Base-by-base conservation (phyloP, 2,797 vertebrate species). In the Cygnus olor region DNA sequence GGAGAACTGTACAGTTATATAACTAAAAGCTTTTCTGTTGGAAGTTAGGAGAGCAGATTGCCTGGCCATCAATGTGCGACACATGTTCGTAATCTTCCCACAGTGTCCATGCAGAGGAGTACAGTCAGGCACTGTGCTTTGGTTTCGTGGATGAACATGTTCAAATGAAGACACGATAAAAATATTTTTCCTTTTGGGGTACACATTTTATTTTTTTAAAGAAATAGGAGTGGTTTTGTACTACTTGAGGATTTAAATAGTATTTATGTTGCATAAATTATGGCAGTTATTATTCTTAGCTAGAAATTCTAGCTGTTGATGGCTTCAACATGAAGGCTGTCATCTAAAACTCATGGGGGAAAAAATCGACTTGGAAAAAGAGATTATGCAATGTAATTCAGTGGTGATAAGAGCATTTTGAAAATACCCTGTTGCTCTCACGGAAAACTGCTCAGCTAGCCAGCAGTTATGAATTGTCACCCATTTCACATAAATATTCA, bases 101-200 rank as follows among this genome's bases (percentile, higher is more conserved):
- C 96, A 94, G 71, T 95, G 95, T 92, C 95, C 89, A 14, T 88
- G 89, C 87, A 96, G 93, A 96, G 94, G 94, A 95, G 87, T 94
- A 40, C 79, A 94, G 80, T 73, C 47, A 90, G 90, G 70, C 80
- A 77, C 6, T n/a, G 22, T 76, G 24, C 64, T 40, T 84, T 72
- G 36, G 44, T 66, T 93, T 69, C 77, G 77, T 73, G 71, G 77
- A 93, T 85, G 76, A 84, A 91, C 8, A 4, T 84, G 57, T 90
- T 94, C 82, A 88, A 85, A 88, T 45, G 84, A 94, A 93, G 88
- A 68, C 22, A 63, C 24, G 80, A 45, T 11, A 0, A 42, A 76
- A 84, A 89, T 18, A 4, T 36, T 64, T 56, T 56, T 90, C 28
- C 21, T 72, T 72, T 72, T 14, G 42, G 38, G 24, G 4, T 81